Conservation (phyloP, 1,140 invertebrate species). For the Bactericera cockerelli region DNA sequence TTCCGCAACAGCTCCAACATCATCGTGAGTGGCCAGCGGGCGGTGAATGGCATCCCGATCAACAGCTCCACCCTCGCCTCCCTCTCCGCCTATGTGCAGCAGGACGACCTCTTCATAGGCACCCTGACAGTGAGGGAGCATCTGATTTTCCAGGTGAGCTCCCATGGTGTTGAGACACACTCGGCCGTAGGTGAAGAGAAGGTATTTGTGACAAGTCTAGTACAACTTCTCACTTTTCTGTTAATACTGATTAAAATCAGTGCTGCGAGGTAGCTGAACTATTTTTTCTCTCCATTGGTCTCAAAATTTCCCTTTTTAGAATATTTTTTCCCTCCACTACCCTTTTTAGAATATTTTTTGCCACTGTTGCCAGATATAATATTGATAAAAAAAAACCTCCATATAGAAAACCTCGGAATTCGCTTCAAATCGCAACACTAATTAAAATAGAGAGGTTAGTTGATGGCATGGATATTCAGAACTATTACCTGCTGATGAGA, state of each 20-base stretch:
- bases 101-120: constrained; percentile 86
- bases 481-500: too few relatives aligned
- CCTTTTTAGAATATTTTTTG: too few relatives aligned
- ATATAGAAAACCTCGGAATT: too few relatives aligned
- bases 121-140: constrained; percentile 84
- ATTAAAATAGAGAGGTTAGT: too few relatives aligned
- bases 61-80: constrained; percentile 45
- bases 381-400: too few relatives aligned
- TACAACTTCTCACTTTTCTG: too few relatives aligned
- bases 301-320: constrained; percentile 16
- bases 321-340: constrained; percentile 16
- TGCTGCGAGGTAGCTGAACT: constrained; percentile 19
- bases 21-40: constrained; percentile 47
- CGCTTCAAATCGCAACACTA: too few relatives aligned
- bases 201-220: constrained; percentile 20
- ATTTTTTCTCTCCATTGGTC: constrained; percentile 6
- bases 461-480: too few relatives aligned
- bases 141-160: constrained; percentile 61
- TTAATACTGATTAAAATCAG: too few relatives aligned
- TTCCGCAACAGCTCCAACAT: constrained; percentile 52
- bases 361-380: too few relatives aligned
- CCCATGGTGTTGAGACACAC: constrained; percentile 9
- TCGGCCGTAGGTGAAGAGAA: constrained; percentile 11
- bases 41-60: constrained; percentile 53
- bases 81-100: constrained; percentile 86